Percentiles rank a stretch among this genome's conserved stretches.
phyloP scores from a whole-genome alignment of 1,140 invertebrate species.

The Stegodyphus dumicola region DNA sequence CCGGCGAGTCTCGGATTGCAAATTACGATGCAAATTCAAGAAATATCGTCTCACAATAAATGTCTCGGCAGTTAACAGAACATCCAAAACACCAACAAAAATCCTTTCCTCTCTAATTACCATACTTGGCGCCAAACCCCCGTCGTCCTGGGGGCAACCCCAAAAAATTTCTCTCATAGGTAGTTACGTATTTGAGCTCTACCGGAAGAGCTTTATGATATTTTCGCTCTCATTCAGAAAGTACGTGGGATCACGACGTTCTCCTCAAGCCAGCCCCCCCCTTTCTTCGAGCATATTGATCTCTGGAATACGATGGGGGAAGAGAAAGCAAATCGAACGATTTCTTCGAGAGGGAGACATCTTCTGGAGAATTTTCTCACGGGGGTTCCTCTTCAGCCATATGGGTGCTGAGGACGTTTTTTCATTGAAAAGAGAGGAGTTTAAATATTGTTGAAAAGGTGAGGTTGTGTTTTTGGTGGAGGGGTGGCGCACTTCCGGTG shows the following conservation, averaged over 20 bases:
- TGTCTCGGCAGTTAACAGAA: too few species aligned
- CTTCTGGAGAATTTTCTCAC: conserved; percentile 48
- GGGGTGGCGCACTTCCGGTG: conserved; percentile 17
- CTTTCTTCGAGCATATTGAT: conserved; percentile 45
- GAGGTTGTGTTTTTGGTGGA: conserved; percentile 16
- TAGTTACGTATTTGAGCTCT: conserved; percentile 39
- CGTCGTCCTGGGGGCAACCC: neutral
- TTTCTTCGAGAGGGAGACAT: conserved; percentile 17
- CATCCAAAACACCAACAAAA: neutral
- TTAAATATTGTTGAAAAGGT: conserved; percentile 55
- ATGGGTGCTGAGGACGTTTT: conserved; percentile 40
- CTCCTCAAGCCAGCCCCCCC: neutral
- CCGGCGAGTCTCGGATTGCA: too few species aligned
- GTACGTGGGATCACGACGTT: conserved; percentile 57
- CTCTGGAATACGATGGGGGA: conserved; percentile 15
- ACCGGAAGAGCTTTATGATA: conserved; percentile 61
- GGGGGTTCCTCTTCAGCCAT: conserved; percentile 29
- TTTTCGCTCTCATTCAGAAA: conserved; percentile 60
- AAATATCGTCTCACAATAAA: too few species aligned
- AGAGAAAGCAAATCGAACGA: conserved; percentile 27
- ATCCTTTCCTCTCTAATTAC: conserved; percentile 55
- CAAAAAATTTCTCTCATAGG: conserved; percentile 26
- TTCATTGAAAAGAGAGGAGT: conserved; percentile 14
- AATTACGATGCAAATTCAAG: too few species aligned
- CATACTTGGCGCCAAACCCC: conserved; percentile 15